phyloP scores from a whole-genome alignment of 2,888 invertebrate species.

The Euzophera pinguis region DNA sequence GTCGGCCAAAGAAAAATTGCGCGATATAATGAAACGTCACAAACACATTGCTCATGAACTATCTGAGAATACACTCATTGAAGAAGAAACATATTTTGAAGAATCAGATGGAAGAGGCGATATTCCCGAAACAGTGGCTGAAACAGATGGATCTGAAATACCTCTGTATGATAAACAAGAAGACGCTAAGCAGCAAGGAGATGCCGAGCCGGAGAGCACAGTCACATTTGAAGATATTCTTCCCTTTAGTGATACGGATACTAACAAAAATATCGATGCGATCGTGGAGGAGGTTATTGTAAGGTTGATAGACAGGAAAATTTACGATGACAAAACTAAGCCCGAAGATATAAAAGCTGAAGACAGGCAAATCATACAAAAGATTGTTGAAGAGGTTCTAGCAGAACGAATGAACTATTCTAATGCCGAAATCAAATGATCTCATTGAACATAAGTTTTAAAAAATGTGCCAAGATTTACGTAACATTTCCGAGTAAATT shows the following conservation, averaged over 20 bases:
- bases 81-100: constrained; percentile 29
- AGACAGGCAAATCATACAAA: constrained; percentile 66
- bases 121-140: constrained; percentile 42
- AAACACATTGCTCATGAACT: constrained; percentile 64
- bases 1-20: constrained; percentile 72
- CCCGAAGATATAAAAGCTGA: constrained; percentile 68
- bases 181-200: constrained; percentile 17
- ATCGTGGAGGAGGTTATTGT: constrained; percentile 73
- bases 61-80: constrained; percentile 39
- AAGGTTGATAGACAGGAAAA: constrained; percentile 72
- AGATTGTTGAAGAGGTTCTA: constrained; percentile 71
- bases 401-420: constrained; percentile 63
- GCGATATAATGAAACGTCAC: constrained; percentile 72
- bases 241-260: constrained; percentile 14
- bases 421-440: constrained; percentile 34
- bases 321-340: constrained; percentile 74
- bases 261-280: constrained; percentile 60
- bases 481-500: not conserved
- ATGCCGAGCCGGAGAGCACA: constrained; percentile 19
- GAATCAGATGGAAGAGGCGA: constrained; percentile 50
- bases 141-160: constrained; percentile 28
- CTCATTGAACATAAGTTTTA: constrained; percentile 1
- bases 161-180: constrained; percentile 17
- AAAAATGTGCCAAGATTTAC: constrained; percentile 8
- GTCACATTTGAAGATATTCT: constrained; percentile 10